A percentile compares a stretch with the other conserved stretches of the same genome.
Evolutionary conservation across 2,888 invertebrate species (phyloP).

Genomic region (Sericinus montela): DNA sequence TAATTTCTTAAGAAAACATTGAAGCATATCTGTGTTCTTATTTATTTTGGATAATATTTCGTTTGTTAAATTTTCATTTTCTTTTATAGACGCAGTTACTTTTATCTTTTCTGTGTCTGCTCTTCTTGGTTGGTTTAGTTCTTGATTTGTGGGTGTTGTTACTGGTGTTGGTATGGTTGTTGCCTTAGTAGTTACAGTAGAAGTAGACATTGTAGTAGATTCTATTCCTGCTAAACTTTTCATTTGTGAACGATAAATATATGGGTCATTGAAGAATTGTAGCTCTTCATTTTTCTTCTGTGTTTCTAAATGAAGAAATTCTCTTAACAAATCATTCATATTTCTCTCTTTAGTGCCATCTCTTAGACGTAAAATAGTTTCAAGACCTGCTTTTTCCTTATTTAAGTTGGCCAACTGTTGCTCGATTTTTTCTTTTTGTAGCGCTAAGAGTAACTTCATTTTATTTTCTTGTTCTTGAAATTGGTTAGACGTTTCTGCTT

Average conservation of each 20-base stretch:
- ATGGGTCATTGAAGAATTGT: slow-evolving; percentile 19
- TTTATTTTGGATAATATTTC: slow-evolving; percentile 57
- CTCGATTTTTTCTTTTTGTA: slow-evolving; percentile 48
- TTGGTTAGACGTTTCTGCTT: slow-evolving; percentile 4
- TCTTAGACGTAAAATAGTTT: slow-evolving; percentile 26
- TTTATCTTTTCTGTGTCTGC: slow-evolving; percentile 26
- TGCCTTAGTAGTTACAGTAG: background rate
- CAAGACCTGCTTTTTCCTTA: slow-evolving; percentile 44
- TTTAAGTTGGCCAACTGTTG: slow-evolving; percentile 44
- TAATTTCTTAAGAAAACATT: slow-evolving; percentile 48
- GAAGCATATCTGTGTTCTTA: slow-evolving; percentile 50
- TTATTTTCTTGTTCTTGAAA: slow-evolving; percentile 36
- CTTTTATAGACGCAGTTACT: slow-evolving; percentile 38
- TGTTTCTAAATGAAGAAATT: slow-evolving; percentile 25
- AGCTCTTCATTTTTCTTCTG: slow-evolving; percentile 28
- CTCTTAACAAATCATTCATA: slow-evolving; percentile 26
- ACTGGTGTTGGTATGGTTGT: background rate
- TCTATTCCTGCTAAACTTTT: slow-evolving; percentile 3
- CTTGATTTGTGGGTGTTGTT: background rate
- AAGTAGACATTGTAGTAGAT: background rate
- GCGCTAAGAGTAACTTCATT: slow-evolving; percentile 40
- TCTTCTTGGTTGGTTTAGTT: slow-evolving; percentile 9
- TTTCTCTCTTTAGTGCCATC: slow-evolving; percentile 24
- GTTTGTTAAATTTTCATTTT: slow-evolving; percentile 50
- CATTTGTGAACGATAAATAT: slow-evolving; percentile 2